Evolutionary conservation across 1,140 invertebrate genomes (phyloP).

Genomic region (Sarcophaga peregrina): DNA sequence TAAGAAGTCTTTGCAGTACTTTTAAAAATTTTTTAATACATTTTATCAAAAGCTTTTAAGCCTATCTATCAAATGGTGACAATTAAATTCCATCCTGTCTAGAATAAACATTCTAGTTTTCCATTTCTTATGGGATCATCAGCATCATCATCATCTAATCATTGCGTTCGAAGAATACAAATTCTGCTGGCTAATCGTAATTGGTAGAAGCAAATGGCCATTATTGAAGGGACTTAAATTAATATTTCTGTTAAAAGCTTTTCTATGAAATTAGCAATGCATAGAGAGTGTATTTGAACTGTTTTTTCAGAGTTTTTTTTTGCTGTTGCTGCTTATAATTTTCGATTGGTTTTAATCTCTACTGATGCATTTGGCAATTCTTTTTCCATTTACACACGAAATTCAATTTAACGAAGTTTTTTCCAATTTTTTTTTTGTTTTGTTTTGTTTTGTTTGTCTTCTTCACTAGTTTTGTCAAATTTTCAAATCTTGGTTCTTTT

Average conservation of each 20-base stretch:
- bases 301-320: background rate
- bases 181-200: too few species aligned
- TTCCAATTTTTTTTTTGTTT: background rate
- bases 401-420: constrained; percentile 24
- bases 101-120: too few species aligned
- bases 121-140: too few species aligned
- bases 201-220: too few species aligned
- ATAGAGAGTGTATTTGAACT: background rate
- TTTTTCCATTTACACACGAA: background rate
- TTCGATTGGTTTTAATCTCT: background rate
- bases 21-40: too few species aligned
- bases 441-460: background rate
- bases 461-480: background rate
- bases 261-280: background rate
- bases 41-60: too few species aligned
- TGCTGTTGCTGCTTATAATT: background rate
- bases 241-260: constrained; percentile 15
- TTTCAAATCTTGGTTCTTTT: background rate
- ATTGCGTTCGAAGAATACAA: too few species aligned
- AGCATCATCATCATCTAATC: too few species aligned
- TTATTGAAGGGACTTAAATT: background rate
- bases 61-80: too few species aligned
- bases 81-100: too few species aligned
- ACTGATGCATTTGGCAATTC: constrained; percentile 28
- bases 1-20: too few species aligned